Conservation (phyloP, 2,888 invertebrate genomes). For the Podabrus alpinus region DNA sequence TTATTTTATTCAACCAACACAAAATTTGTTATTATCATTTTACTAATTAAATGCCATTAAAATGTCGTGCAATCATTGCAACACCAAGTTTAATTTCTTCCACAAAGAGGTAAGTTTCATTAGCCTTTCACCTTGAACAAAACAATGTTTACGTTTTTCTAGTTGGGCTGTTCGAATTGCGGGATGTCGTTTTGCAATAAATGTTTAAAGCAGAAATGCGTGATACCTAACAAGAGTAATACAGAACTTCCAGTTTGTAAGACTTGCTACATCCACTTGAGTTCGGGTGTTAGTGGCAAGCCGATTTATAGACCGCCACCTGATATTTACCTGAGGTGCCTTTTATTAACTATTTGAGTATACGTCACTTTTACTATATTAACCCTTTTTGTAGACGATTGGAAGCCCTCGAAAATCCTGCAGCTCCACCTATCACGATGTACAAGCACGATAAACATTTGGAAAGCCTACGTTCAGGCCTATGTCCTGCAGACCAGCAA, state of each 20-base stretch:
- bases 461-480: slow-evolving; percentile 50
- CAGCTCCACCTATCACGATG: slow-evolving; percentile 61
- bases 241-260: slow-evolving; percentile 70
- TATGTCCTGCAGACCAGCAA: slow-evolving; percentile 62
- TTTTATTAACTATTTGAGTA: neutral
- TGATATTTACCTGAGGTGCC: slow-evolving; percentile 64
- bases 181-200: slow-evolving; percentile 83
- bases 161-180: slow-evolving; percentile 84
- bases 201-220: slow-evolving; percentile 74
- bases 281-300: slow-evolving; percentile 38
- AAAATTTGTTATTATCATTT: neutral
- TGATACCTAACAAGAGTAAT: slow-evolving; percentile 65
- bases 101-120: slow-evolving; percentile 68
- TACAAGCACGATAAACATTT: slow-evolving; percentile 55
- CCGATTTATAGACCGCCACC: slow-evolving; percentile 53
- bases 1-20: slow-evolving; percentile 15
- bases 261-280: slow-evolving; percentile 57
- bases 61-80: slow-evolving; percentile 78
- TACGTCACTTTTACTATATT: neutral
- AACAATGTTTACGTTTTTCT: slow-evolving; percentile 44
- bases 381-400: slow-evolving; percentile 51
- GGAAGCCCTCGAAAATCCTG: slow-evolving; percentile 61
- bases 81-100: slow-evolving; percentile 70
- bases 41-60: slow-evolving; percentile 14
- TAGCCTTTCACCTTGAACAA: neutral